These are phyloP conservation scores for Tricholaema leucomelas DNA, from an alignment of 2,113 vertebrate species.

Conservation along the genomic window DNA sequence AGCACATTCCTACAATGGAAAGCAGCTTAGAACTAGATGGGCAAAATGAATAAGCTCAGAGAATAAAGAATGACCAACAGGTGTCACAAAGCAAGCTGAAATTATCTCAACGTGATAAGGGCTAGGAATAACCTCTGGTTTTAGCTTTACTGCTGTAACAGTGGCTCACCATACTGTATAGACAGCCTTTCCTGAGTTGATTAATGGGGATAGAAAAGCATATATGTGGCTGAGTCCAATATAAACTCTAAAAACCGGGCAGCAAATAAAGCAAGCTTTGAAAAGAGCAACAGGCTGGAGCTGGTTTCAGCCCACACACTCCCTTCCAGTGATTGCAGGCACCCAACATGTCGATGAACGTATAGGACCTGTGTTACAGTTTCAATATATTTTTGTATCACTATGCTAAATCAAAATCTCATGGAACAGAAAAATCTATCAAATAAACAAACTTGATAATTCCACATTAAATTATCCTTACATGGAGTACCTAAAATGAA, in stretches of 20 bases:
- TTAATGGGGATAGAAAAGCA: background rate
- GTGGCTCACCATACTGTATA: background rate
- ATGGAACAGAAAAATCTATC: background rate
- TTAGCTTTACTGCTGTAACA: background rate
- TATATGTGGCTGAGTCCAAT: background rate
- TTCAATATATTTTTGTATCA: background rate
- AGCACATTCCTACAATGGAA: background rate
- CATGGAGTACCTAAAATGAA: background rate
- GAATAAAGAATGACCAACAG: background rate
- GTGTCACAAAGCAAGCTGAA: background rate
- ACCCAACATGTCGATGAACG: background rate
- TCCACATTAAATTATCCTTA: background rate
- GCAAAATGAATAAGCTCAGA: background rate
- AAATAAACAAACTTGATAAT: background rate
- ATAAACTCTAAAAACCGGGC: background rate
- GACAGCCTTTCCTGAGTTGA: background rate
- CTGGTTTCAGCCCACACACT: background rate
- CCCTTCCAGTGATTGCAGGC: background rate
- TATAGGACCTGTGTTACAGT: background rate
- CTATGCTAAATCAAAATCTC: background rate
- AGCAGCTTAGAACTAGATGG: background rate
- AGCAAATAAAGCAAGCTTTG: background rate
- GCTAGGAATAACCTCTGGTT: background rate
- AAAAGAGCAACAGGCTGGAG: background rate
- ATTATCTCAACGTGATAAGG: background rate